phyloP scores from a whole-genome alignment of 2,888 invertebrate genomes.

The Oligia latruncula region DNA sequence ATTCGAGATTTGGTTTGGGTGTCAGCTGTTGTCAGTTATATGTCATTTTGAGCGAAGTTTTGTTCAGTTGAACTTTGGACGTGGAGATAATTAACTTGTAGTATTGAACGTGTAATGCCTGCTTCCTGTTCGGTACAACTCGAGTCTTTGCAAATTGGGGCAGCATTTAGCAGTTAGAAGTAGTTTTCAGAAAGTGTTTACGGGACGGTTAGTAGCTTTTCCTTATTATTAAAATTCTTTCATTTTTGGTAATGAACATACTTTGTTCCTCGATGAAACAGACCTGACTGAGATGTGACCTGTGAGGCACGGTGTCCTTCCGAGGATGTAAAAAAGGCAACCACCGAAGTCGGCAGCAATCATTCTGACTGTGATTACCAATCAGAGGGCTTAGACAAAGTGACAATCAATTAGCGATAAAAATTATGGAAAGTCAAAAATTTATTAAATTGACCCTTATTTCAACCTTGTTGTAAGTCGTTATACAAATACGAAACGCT shows the following conservation, averaged over 20 bases:
- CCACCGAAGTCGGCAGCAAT: background rate
- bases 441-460: background rate
- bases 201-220: background rate
- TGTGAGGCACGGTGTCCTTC: background rate
- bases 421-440: background rate
- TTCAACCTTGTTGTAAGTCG: background rate
- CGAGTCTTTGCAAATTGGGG: background rate
- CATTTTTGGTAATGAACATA: background rate
- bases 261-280: background rate
- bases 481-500: background rate
- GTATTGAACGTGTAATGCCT: background rate
- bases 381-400: background rate
- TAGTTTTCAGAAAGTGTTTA: background rate
- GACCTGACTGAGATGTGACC: too few species aligned
- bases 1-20: constrained; percentile 42
- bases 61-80: constrained; percentile 13
- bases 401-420: background rate
- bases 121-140: background rate
- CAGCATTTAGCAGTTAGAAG: background rate
- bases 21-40: constrained; percentile 57
- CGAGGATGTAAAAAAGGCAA: background rate
- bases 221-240: background rate
- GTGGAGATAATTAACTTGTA: background rate
- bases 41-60: constrained; percentile 16
- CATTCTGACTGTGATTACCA: background rate